Evolutionary conservation across 1,140 invertebrate species (phyloP).

Genomic region (Scylla paramamosain): DNA sequence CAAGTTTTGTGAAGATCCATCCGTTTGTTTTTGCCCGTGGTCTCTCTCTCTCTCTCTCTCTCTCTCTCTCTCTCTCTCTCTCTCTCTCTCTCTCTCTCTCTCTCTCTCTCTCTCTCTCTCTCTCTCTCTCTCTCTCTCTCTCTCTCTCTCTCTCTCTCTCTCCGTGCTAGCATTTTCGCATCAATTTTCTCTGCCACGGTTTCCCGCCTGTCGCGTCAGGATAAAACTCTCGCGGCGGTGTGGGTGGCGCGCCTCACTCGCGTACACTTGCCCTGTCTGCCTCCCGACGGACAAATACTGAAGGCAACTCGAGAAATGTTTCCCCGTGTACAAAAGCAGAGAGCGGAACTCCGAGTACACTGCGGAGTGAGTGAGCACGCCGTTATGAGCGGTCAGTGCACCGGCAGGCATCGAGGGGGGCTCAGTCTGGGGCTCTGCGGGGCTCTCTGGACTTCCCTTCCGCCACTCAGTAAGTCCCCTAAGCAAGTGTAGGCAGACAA

Average conservation of each 20-base stretch:
- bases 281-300: slow-evolving; percentile 31
- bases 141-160: background rate
- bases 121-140: no score
- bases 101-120: background rate
- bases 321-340: slow-evolving; percentile 14
- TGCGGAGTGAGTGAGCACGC: slow-evolving; percentile 16
- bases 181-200: background rate
- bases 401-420: background rate
- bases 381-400: background rate
- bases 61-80: slow-evolving; percentile 14
- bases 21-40: background rate
- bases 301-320: slow-evolving; percentile 39
- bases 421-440: background rate
- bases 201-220: background rate
- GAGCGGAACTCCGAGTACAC: slow-evolving; percentile 9
- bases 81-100: slow-evolving; percentile 11
- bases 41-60: background rate
- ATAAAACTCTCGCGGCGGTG: background rate
- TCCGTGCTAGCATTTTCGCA: background rate
- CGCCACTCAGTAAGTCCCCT: background rate
- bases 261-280: background rate
- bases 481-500: no score
- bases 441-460: background rate
- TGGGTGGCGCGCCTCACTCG: background rate
- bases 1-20: no score